Evolutionary conservation across 2,888 invertebrate genomes (phyloP).

Genomic region (Xestia sexstrigata): DNA sequence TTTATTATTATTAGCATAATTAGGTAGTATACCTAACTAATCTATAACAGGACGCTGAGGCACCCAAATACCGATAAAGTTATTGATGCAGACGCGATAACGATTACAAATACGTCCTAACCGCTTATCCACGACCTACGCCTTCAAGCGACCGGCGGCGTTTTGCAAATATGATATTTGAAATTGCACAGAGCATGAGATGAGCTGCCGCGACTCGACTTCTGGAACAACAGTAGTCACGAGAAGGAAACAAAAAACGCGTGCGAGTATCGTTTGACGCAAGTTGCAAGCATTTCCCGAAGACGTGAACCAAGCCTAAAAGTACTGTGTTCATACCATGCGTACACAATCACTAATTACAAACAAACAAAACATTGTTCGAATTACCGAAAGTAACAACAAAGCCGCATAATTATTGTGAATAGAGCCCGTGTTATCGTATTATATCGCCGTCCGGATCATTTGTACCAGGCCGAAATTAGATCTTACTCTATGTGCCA

Average conservation of each 20-base stretch:
- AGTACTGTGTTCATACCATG: background rate
- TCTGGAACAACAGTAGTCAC: background rate
- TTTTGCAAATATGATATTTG: background rate
- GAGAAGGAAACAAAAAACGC: background rate
- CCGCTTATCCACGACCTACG: background rate
- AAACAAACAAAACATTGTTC: conserved; percentile 23
- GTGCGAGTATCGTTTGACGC: background rate
- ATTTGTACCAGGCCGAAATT: conserved; percentile 56
- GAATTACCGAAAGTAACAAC: conserved; percentile 30
- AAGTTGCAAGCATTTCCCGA: background rate
- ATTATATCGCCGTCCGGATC: conserved; percentile 49
- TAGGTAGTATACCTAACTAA: conserved; percentile 10
- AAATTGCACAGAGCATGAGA: background rate
- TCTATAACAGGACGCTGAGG: background rate
- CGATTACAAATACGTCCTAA: background rate
- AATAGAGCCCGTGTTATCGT: conserved; percentile 41
- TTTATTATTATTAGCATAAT: background rate
- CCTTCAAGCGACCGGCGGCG: background rate
- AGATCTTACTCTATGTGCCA: conserved; percentile 60
- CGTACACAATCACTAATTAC: conserved; percentile 15
- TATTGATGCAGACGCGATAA: conserved; percentile 6
- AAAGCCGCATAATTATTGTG: conserved; percentile 48
- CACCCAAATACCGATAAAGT: conserved; percentile 6
- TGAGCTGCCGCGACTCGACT: background rate
- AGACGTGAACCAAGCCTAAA: background rate